Conservation (phyloP, 2,888 invertebrate species). For the Tanypteryx hageni region DNA sequence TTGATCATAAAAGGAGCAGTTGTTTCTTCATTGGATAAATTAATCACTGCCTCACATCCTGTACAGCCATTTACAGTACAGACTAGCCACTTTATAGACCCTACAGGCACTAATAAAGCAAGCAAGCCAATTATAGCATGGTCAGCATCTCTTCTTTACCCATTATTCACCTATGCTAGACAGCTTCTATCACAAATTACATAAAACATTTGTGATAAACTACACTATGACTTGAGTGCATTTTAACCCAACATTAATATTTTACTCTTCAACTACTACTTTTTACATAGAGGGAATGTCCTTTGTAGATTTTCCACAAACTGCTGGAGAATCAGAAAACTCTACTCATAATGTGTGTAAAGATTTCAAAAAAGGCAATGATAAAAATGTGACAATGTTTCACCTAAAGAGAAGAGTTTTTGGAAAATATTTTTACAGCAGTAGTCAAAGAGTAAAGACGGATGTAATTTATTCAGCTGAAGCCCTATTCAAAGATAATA, state of each 20-base stretch:
- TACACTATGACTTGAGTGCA: slow-evolving; percentile 56
- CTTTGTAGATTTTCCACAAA: slow-evolving; percentile 37
- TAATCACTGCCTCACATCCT: slow-evolving; percentile 52
- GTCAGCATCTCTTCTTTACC: slow-evolving; percentile 48
- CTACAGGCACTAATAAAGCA: slow-evolving; percentile 66
- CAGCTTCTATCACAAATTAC: slow-evolving; percentile 61
- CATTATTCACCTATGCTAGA: slow-evolving; percentile 54
- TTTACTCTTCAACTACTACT: slow-evolving; percentile 49
- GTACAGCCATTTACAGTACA: slow-evolving; percentile 65
- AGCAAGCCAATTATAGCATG: slow-evolving; percentile 65
- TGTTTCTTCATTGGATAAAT: slow-evolving; percentile 50
- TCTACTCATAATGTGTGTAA: slow-evolving; percentile 57
- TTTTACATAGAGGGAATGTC: slow-evolving; percentile 38
- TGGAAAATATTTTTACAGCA: slow-evolving; percentile 53
- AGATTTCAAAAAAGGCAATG: slow-evolving; percentile 60
- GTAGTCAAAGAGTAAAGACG: slow-evolving; percentile 48
- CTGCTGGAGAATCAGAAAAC: slow-evolving; percentile 58
- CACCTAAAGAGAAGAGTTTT: slow-evolving; percentile 43
- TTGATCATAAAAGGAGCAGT: slow-evolving; percentile 39
- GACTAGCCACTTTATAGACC: slow-evolving; percentile 65
- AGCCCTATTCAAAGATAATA: slow-evolving; percentile 45
- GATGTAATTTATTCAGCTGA: slow-evolving; percentile 41
- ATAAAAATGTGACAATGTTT: slow-evolving; percentile 59
- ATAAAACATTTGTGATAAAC: slow-evolving; percentile 61
- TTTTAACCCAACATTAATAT: slow-evolving; percentile 52